Percentiles rank a stretch among this genome's conserved stretches.
phyloP scores from a whole-genome alignment of 2,797 vertebrate species.

The Coregonus suidteri region DNA sequence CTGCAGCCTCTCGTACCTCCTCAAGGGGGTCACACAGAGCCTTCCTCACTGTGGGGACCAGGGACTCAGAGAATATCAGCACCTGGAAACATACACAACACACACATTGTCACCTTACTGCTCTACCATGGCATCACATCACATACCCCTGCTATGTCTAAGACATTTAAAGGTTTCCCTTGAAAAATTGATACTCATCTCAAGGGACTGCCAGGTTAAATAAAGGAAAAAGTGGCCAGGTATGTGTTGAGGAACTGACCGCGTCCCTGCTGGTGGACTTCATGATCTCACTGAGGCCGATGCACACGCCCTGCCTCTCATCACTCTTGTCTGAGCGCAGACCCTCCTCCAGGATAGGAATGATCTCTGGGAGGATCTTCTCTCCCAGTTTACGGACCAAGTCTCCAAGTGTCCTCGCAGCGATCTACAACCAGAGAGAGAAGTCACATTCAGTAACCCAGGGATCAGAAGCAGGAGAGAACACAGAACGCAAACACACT shows the following conservation, averaged over 20 bases:
- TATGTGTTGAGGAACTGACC: conserved; percentile 65
- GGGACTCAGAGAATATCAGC: conserved; percentile 94
- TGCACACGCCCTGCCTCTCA: conserved; percentile 96
- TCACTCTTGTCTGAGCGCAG: conserved; percentile 94
- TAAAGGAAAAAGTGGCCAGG: too few relatives aligned
- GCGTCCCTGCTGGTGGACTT: conserved; percentile 98
- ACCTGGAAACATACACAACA: conserved; percentile 74
- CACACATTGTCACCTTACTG: not conserved
- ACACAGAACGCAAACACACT: not conserved
- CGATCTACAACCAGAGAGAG: conserved; percentile 79
- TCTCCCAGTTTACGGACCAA: conserved; percentile 96
- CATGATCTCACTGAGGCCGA: conserved; percentile 98
- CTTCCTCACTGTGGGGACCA: conserved; percentile 95
- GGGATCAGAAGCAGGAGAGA: not conserved
- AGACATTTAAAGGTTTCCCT: too few relatives aligned
- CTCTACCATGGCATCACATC: not conserved
- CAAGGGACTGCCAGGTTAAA: not conserved
- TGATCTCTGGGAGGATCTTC: conserved; percentile 98
- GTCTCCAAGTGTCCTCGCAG: conserved; percentile 93
- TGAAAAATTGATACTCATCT: not conserved
- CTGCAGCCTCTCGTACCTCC: conserved; percentile 94
- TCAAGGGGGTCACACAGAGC: conserved; percentile 96
- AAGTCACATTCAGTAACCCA: not conserved
- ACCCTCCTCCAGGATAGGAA: conserved; percentile 95
- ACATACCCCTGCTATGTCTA: not conserved